Evolutionary conservation across 2,797 vertebrate species (phyloP).

Genomic region (Perodicticus potto): DNA sequence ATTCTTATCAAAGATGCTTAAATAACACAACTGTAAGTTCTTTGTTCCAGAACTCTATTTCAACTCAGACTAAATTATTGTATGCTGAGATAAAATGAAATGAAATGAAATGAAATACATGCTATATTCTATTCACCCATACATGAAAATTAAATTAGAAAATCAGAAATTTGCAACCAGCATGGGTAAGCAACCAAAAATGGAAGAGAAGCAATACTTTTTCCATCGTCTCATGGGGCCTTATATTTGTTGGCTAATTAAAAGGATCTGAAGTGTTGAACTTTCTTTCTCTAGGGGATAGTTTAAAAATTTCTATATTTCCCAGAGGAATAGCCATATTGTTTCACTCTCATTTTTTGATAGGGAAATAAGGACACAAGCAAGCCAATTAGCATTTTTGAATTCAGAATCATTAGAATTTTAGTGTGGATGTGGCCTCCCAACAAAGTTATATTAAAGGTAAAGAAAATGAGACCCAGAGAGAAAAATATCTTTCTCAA

Average conservation of each 20-base stretch:
- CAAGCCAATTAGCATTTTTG: conserved; percentile 66
- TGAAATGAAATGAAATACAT: neutral
- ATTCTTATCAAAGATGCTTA: conserved; percentile 5
- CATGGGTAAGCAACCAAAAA: conserved; percentile 50
- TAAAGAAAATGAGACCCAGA: conserved; percentile 35
- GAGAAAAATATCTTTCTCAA: neutral
- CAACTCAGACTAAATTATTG: neutral
- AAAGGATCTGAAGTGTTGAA: conserved; percentile 77
- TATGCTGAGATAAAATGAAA: neutral
- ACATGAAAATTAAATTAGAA: conserved; percentile 60
- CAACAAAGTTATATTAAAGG: conserved; percentile 51
- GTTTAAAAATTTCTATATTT: conserved; percentile 61
- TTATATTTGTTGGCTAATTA: conserved; percentile 78
- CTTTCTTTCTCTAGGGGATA: conserved; percentile 64
- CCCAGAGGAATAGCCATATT: conserved; percentile 64
- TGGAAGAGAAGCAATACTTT: conserved; percentile 57
- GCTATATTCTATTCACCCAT: neutral
- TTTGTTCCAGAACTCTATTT: conserved; percentile 35
- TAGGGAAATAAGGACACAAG: conserved; percentile 60
- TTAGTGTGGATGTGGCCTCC: conserved; percentile 25
- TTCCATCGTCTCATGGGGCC: conserved; percentile 37
- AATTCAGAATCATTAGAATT: conserved; percentile 48
- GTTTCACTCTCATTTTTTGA: conserved; percentile 62
- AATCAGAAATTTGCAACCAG: conserved; percentile 57
- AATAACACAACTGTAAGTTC: neutral